These are phyloP conservation scores for Chiroxiphia lanceolata DNA, from an alignment of 2,797 vertebrate species.

Conservation along the genomic window DNA sequence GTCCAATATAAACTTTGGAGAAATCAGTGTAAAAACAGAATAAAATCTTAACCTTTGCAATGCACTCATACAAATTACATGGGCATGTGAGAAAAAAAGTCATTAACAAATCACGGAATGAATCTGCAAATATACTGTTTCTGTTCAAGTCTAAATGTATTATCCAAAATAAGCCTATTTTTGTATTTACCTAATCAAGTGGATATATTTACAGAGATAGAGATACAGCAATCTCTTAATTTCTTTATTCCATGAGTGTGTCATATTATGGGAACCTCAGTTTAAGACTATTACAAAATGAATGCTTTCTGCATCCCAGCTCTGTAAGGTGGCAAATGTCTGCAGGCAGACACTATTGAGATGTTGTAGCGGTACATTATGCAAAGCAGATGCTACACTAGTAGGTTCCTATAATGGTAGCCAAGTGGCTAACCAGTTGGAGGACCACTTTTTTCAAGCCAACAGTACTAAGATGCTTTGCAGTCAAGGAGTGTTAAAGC, in stretches of 20 bases:
- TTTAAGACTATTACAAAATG: neutral
- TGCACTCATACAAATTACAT: neutral
- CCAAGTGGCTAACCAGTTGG: neutral
- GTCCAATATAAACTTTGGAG: neutral
- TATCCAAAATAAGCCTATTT: neutral
- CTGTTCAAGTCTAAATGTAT: neutral
- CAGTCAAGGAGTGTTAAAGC: neutral
- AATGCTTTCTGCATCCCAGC: neutral
- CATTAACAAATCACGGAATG: neutral
- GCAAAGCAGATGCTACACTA: rapidly evolving
- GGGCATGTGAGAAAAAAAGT: neutral
- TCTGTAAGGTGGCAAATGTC: neutral
- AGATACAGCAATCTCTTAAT: neutral
- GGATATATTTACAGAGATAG: neutral
- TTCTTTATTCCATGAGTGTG: neutral
- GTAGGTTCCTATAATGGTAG: neutral
- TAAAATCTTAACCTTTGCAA: neutral
- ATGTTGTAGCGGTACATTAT: neutral
- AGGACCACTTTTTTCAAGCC: neutral
- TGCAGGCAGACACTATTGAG: neutral
- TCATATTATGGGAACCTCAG: neutral
- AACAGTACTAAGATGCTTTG: neutral
- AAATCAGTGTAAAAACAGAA: neutral
- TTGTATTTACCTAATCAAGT: neutral
- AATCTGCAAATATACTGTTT: neutral